Percentiles rank a stretch among this genome's conserved stretches.
Evolutionary conservation across 1,140 invertebrate species (phyloP).

Genomic region (Hormaphis cornu): DNA sequence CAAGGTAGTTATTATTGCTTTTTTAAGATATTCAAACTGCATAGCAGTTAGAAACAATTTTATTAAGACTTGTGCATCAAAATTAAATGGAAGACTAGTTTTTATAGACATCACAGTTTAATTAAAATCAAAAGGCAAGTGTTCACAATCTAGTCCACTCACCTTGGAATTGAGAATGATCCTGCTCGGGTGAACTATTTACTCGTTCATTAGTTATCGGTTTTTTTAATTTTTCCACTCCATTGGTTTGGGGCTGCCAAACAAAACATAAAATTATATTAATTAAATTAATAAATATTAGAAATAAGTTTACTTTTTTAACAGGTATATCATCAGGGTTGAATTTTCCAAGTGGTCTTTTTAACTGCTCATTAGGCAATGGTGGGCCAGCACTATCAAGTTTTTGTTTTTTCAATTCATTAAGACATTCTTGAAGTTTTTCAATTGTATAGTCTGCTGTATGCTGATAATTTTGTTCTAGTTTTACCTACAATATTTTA

Average conservation of each 20-base stretch:
- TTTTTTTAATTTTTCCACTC: not conserved
- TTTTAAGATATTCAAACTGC: not conserved
- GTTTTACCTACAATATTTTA: constrained; percentile 52
- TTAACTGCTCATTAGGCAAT: constrained; percentile 67
- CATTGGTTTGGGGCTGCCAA: constrained; percentile 6
- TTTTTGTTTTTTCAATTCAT: constrained; percentile 75
- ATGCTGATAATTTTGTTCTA: constrained; percentile 89
- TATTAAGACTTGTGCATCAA: not conserved
- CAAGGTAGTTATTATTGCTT: not conserved
- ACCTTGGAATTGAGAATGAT: constrained; percentile 24
- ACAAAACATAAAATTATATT: not conserved
- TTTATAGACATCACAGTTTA: constrained; percentile 11
- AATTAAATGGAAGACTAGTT: constrained; percentile 14
- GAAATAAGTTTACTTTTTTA: constrained; percentile 7
- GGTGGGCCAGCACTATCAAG: constrained; percentile 71
- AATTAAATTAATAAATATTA: no score
- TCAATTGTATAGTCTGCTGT: constrained; percentile 85
- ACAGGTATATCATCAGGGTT: constrained; percentile 40
- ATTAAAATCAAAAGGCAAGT: constrained; percentile 11
- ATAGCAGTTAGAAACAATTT: no score
- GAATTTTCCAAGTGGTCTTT: constrained; percentile 72
- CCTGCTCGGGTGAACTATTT: constrained; percentile 24
- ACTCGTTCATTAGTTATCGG: not conserved
- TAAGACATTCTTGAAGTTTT: constrained; percentile 70
- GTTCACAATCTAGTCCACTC: constrained; percentile 32